Conservation (phyloP, 2,888 invertebrate genomes). For the Ypsolopha sequella region DNA sequence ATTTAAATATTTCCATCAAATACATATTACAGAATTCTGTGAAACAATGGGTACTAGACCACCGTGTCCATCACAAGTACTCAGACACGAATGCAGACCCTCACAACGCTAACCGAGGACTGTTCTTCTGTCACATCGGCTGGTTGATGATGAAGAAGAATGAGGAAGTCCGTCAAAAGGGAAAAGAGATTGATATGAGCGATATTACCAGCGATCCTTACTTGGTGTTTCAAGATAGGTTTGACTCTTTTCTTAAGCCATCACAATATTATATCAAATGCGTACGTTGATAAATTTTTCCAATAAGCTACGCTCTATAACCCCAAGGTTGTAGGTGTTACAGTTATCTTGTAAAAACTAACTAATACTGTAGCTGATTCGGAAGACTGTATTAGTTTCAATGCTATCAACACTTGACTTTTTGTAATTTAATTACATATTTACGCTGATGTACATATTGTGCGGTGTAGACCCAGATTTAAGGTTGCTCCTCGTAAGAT, state of each 20-base stretch:
- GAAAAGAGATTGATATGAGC: slow-evolving; percentile 80
- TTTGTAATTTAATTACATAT: no score
- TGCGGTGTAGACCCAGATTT: no score
- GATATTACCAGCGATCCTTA: slow-evolving; percentile 82
- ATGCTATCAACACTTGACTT: no score
- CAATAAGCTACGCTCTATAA: no score
- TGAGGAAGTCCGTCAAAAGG: slow-evolving; percentile 80
- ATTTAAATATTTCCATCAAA: background rate
- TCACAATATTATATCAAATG: no score
- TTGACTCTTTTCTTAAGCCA: slow-evolving; percentile 28
- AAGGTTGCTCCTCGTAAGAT: no score
- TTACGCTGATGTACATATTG: no score
- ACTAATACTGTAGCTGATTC: no score
- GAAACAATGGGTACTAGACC: slow-evolving; percentile 74
- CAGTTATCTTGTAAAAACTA: no score
- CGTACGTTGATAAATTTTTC: no score
- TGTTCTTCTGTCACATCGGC: slow-evolving; percentile 92
- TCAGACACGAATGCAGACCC: slow-evolving; percentile 89
- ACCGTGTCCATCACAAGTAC: slow-evolving; percentile 84
- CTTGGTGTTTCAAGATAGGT: slow-evolving; percentile 80
- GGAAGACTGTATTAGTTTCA: no score
- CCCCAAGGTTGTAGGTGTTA: no score
- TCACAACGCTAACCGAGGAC: slow-evolving; percentile 84
- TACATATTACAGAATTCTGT: slow-evolving; percentile 40
- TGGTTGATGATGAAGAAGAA: slow-evolving; percentile 90